Evolutionary conservation across 2,888 invertebrate genomes (phyloP).

Genomic region (Trachelus troglodyta): DNA sequence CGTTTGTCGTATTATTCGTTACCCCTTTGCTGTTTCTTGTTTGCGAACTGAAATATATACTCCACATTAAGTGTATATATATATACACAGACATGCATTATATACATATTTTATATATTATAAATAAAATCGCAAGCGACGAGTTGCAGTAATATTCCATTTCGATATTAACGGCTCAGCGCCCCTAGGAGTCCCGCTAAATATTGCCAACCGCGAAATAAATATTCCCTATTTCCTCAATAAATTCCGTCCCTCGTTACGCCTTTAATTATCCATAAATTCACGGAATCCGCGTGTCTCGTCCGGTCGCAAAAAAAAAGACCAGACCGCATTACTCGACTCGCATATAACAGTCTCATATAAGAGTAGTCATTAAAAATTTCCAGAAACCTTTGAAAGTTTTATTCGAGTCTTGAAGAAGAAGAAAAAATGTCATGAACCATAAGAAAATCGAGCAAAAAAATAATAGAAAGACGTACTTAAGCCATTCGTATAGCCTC

Average conservation of each 20-base stretch:
- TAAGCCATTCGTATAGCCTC: not conserved
- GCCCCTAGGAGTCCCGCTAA: not conserved
- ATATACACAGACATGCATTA: no score
- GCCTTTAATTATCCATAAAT: constrained; percentile 24
- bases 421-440: not conserved
- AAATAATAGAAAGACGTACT: not conserved
- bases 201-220: not conserved
- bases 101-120: not conserved
- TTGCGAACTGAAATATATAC: not conserved
- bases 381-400: not conserved
- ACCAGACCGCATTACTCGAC: not conserved
- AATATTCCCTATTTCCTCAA: not conserved
- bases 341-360: not conserved
- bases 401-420: not conserved
- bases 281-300: not conserved
- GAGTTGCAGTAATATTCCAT: not conserved
- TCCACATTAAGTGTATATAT: not conserved
- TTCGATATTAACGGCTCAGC: not conserved
- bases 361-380: not conserved
- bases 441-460: not conserved
- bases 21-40: not conserved
- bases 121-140: not conserved
- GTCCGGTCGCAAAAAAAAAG: not conserved
- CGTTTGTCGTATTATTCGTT: not conserved
- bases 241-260: constrained; percentile 4